A percentile compares a stretch with the other conserved stretches of the same genome.
phyloP scores from a whole-genome alignment of 2,797 vertebrate species.

The Phataginus tetradactyla region DNA sequence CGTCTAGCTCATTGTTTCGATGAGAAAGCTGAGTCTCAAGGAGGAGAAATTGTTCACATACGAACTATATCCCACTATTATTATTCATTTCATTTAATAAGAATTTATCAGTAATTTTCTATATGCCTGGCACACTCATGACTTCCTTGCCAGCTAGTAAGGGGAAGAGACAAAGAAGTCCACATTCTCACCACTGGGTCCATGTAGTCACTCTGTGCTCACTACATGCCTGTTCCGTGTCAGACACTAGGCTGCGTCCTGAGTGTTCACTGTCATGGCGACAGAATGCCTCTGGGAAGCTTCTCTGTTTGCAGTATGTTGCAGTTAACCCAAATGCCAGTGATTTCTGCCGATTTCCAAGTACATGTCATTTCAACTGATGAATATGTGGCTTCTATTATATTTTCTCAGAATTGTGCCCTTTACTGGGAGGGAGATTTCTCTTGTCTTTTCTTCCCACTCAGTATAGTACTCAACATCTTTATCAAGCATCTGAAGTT shows the following conservation, averaged over 20 bases:
- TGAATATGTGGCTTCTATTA: neutral
- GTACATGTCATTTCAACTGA: neutral
- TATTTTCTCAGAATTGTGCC: neutral
- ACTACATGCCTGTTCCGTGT: neutral
- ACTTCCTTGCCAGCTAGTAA: neutral
- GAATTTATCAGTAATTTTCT: neutral
- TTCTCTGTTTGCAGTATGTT: neutral
- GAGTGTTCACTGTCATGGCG: neutral
- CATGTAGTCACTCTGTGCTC: neutral
- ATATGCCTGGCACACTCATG: neutral
- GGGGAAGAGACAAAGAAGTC: neutral
- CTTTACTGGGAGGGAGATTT: neutral
- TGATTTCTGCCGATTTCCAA: neutral
- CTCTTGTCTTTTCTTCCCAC: neutral
- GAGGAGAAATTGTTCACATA: neutral
- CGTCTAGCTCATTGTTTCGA: neutral
- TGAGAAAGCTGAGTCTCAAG: neutral
- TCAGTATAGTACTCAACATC: neutral
- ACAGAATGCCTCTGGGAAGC: neutral
- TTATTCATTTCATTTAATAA: neutral
- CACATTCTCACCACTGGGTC: rapidly evolving
- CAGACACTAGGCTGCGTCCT: neutral
- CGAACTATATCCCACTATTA: neutral
- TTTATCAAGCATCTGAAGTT: neutral
- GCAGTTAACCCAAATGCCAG: neutral